Percentiles rank a stretch among this genome's conserved stretches.
These are phyloP conservation scores for Sparidentex hasta DNA, from an alignment of 2,797 vertebrate species.

Conservation along the genomic window DNA sequence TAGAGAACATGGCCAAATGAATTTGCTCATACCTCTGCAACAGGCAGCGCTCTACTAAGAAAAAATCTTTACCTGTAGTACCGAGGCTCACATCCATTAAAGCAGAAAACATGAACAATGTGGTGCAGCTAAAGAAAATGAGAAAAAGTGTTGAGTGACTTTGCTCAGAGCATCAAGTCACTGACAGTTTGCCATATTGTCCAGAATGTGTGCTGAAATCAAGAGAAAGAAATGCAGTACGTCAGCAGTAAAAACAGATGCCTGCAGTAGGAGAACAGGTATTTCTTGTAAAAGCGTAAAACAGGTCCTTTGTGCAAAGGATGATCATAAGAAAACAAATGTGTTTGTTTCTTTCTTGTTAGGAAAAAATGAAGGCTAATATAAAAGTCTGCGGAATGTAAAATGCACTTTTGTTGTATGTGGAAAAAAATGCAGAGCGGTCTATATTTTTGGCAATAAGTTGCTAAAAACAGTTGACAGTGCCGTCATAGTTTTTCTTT, in stretches of 20 bases:
- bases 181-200: constrained; percentile 46
- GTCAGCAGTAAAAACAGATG: constrained; percentile 33
- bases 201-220: constrained; percentile 55
- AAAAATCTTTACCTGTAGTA: constrained; percentile 55
- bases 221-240: constrained; percentile 36
- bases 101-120: constrained; percentile 52
- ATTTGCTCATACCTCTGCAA: constrained; percentile 65
- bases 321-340: constrained; percentile 29
- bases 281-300: constrained; percentile 37
- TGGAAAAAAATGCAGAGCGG: constrained; percentile 39
- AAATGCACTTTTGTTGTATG: constrained; percentile 57
- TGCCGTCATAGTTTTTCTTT: constrained; percentile 43
- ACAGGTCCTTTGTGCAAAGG: constrained; percentile 37
- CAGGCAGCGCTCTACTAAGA: constrained; percentile 55
- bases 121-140: constrained; percentile 40
- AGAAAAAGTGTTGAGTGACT: constrained; percentile 84
- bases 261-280: neutral
- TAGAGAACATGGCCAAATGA: constrained; percentile 86
- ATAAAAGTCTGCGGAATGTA: constrained; percentile 58
- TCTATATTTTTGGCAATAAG: constrained; percentile 59
- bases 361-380: constrained; percentile 29
- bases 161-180: constrained; percentile 71
- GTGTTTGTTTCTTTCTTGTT: constrained; percentile 53
- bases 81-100: constrained; percentile 62
- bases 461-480: constrained; percentile 45